Percentiles rank a stretch among this genome's conserved stretches.
Evolutionary conservation across 1,140 invertebrate genomes (phyloP).

Genomic region (Leptinotarsa defecta): DNA sequence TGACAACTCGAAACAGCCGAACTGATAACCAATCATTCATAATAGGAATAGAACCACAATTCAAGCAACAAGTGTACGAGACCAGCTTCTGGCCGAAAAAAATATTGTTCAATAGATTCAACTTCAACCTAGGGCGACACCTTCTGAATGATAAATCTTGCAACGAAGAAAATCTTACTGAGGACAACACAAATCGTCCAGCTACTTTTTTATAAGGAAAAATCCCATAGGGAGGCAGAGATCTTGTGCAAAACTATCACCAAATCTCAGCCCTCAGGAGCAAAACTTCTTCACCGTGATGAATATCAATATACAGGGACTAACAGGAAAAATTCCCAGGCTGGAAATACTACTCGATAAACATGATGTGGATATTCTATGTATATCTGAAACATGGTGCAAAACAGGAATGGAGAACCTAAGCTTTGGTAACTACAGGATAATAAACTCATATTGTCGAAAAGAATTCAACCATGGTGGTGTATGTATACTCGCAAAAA

Average conservation of each 20-base stretch:
- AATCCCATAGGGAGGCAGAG: no score
- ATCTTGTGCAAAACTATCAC: no score
- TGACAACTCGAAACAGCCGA: background rate
- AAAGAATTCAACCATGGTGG: constrained; percentile 6
- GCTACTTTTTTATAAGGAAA: constrained; percentile 9
- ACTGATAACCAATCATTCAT: constrained; percentile 11
- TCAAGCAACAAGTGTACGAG: constrained; percentile 14
- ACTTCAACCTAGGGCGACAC: constrained; percentile 11
- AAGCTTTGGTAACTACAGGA: constrained; percentile 18
- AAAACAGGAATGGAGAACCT: constrained; percentile 11
- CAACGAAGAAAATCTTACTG: background rate
- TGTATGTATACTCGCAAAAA: background rate
- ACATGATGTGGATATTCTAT: constrained; percentile 2
- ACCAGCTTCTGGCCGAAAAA: constrained; percentile 9
- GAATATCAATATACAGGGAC: constrained; percentile 16
- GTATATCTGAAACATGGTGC: constrained; percentile 9
- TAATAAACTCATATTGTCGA: constrained; percentile 11
- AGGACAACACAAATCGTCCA: background rate
- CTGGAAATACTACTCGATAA: constrained; percentile 7
- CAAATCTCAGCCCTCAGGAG: no score
- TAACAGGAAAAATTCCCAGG: constrained; percentile 3
- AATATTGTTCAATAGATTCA: constrained; percentile 13
- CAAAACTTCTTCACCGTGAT: background rate
- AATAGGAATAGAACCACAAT: constrained; percentile 11
- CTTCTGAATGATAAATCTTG: constrained; percentile 1